A percentile compares a stretch with the other conserved stretches of the same genome.
Evolutionary conservation across 1,140 invertebrate species (phyloP).

Genomic region (Bursaphelenchus mucronatus): DNA sequence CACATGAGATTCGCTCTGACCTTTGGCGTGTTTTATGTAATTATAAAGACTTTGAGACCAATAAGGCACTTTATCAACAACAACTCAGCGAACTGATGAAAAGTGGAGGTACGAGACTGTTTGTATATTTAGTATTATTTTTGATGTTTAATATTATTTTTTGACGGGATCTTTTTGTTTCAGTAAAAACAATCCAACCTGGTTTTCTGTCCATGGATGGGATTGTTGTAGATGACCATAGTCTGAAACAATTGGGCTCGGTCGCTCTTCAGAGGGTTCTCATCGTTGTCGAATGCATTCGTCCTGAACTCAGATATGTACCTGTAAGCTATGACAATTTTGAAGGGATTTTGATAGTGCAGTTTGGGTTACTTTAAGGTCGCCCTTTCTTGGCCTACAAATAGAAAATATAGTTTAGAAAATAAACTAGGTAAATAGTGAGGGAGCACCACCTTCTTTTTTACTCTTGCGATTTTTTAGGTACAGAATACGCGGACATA

Average conservation of each 20-base stretch:
- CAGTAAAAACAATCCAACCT: slow-evolving; percentile 52
- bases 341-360: not conserved
- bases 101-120: slow-evolving; percentile 40
- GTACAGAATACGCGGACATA: too few relatives aligned
- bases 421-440: too few relatives aligned
- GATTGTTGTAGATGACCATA: slow-evolving; percentile 57
- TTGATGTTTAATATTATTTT: not conserved
- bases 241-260: slow-evolving; percentile 52
- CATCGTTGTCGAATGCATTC: slow-evolving; percentile 53
- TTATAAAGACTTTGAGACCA: slow-evolving; percentile 53
- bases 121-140: not conserved
- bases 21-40: slow-evolving; percentile 52
- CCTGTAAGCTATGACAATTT: slow-evolving; percentile 45
- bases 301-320: slow-evolving; percentile 57
- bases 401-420: too few relatives aligned
- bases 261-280: slow-evolving; percentile 53
- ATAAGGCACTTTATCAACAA: slow-evolving; percentile 42
- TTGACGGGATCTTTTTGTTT: slow-evolving; percentile 18
- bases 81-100: slow-evolving; percentile 46
- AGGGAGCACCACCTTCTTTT: too few relatives aligned
- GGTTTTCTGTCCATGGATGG: slow-evolving; percentile 49
- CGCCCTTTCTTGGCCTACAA: too few relatives aligned
- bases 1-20: slow-evolving; percentile 54
- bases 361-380: too few relatives aligned
- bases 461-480: too few relatives aligned